phyloP scores from a whole-genome alignment of 2,797 vertebrate genomes.

The Scolopax rusticola region DNA sequence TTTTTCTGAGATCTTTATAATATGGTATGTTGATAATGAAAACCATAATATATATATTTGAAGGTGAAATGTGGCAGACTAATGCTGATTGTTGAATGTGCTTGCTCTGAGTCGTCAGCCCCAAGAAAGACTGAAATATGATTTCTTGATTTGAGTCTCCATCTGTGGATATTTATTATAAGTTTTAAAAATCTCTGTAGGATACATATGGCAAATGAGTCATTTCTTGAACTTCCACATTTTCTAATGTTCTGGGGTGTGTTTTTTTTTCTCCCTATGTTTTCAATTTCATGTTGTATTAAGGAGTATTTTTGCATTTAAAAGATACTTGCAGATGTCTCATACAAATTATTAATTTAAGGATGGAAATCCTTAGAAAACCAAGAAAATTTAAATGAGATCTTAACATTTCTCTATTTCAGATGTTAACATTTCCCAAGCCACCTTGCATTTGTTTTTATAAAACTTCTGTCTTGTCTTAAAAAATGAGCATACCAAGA shows the following conservation, averaged over 20 bases:
- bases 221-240: background rate
- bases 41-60: background rate
- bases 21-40: background rate
- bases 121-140: background rate
- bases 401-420: background rate
- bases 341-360: background rate
- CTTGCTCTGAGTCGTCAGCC: background rate
- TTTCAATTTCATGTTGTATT: background rate
- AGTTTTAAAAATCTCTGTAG: background rate
- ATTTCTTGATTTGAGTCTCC: slow-evolving; percentile 5
- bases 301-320: background rate
- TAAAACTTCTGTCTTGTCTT: background rate
- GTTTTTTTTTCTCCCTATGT: background rate
- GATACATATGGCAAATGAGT: background rate
- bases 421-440: background rate
- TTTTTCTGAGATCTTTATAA: background rate
- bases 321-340: background rate
- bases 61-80: background rate
- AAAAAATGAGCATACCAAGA: background rate
- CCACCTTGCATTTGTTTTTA: background rate
- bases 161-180: background rate
- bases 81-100: background rate
- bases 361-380: background rate
- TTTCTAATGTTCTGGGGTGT: background rate
- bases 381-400: background rate